These are phyloP conservation scores for Eutolmus rufibarbis DNA, from an alignment of 2,888 invertebrate species.

Conservation along the genomic window DNA sequence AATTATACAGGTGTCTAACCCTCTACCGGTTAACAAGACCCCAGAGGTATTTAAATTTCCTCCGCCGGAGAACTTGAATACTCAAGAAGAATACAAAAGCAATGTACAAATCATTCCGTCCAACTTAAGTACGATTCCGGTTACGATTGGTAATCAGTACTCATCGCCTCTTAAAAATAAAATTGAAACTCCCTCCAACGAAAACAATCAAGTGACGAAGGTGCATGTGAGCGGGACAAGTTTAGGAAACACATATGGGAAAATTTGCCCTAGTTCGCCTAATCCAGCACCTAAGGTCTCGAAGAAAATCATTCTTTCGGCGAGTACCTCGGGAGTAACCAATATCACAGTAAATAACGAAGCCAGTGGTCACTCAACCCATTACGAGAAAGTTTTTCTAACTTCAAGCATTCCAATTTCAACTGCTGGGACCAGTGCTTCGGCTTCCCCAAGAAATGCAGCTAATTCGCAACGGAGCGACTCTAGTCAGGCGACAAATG, in stretches of 20 bases:
- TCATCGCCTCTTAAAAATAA: constrained; percentile 55
- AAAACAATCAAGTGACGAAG: constrained; percentile 54
- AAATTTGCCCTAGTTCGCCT: constrained; percentile 46
- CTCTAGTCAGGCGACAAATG: constrained; percentile 28
- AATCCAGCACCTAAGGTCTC: constrained; percentile 46
- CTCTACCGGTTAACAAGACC: constrained; percentile 53
- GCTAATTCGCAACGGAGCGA: background rate
- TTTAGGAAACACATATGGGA: constrained; percentile 46
- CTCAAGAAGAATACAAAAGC: constrained; percentile 58
- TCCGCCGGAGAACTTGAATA: constrained; percentile 48
- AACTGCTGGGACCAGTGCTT: background rate
- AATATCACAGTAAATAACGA: constrained; percentile 58
- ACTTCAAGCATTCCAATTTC: constrained; percentile 52
- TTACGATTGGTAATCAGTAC: constrained; percentile 55
- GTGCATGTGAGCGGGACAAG: constrained; percentile 55
- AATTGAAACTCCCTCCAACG: constrained; percentile 43
- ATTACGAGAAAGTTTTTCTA: constrained; percentile 61
- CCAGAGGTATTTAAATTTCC: constrained; percentile 60
- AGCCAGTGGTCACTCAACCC: constrained; percentile 46
- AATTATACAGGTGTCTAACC: constrained; percentile 69
- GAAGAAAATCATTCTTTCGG: constrained; percentile 59
- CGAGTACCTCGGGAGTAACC: constrained; percentile 59
- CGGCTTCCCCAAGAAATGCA: background rate
- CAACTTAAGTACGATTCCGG: constrained; percentile 59
- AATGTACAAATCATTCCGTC: constrained; percentile 64